These are phyloP conservation scores for Myoxocephalus aenaeus DNA, from an alignment of 2,797 vertebrate species.

Conservation along the genomic window DNA sequence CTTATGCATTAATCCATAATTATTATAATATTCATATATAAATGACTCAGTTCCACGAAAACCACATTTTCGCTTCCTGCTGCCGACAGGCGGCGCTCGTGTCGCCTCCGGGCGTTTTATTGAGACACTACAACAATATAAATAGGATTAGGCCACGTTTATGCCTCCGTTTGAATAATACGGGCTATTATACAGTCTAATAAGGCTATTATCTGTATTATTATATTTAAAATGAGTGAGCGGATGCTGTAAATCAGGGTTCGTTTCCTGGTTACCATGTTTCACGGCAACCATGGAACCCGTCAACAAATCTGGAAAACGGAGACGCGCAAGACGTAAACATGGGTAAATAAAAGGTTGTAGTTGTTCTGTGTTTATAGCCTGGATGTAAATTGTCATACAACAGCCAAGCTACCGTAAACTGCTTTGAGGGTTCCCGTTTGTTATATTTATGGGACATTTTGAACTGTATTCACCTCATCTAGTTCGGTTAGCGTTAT, in stretches of 20 bases:
- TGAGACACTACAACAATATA: background rate
- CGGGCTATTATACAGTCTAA: background rate
- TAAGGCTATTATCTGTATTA: background rate
- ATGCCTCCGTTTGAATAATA: background rate
- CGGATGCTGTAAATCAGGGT: slow-evolving; percentile 1
- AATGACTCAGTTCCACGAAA: background rate
- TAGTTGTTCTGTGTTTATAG: background rate
- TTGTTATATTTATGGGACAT: background rate
- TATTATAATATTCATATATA: background rate
- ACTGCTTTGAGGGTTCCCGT: background rate
- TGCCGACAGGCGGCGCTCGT: background rate
- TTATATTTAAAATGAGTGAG: background rate
- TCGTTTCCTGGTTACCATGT: slow-evolving; percentile 18
- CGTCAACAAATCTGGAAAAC: slow-evolving; percentile 52
- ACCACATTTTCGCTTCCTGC: no score
- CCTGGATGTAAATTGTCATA: background rate
- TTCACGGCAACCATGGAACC: slow-evolving; percentile 57
- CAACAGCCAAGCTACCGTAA: background rate
- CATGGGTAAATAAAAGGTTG: slow-evolving; percentile 34
- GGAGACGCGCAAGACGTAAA: slow-evolving; percentile 37
- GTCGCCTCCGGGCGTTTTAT: background rate
- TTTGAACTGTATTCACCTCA: background rate
- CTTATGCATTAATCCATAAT: no score
- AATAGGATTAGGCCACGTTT: background rate
- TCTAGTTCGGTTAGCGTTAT: background rate